These are phyloP conservation scores for Danaus chrysippus DNA, from an alignment of 2,888 invertebrate genomes.

Conservation along the genomic window DNA sequence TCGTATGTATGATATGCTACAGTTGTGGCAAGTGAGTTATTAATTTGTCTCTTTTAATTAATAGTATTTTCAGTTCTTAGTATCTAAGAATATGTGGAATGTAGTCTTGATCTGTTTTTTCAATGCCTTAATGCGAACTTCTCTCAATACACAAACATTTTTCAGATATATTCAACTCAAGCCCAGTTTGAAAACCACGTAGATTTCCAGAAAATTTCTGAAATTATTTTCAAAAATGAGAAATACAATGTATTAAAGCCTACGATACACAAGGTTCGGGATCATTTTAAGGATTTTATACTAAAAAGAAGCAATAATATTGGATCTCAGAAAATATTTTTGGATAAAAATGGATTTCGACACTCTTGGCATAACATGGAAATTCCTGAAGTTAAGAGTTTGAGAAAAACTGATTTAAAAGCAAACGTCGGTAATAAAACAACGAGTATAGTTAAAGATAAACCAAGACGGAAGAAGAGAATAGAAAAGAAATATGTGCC, in stretches of 20 bases:
- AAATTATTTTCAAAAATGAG: slow-evolving; percentile 44
- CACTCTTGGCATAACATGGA: slow-evolving; percentile 55
- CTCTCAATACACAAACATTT: slow-evolving; percentile 4
- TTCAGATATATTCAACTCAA: slow-evolving; percentile 16
- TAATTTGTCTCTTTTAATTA: too few species aligned
- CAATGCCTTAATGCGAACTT: neutral
- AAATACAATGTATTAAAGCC: slow-evolving; percentile 55
- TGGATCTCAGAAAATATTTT: slow-evolving; percentile 41
- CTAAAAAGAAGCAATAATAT: slow-evolving; percentile 36
- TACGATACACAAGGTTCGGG: slow-evolving; percentile 45
- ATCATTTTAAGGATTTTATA: slow-evolving; percentile 53
- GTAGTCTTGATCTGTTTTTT: neutral
- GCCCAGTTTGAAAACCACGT: slow-evolving; percentile 45
- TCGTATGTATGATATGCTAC: too few species aligned
- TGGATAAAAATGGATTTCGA: slow-evolving; percentile 56
- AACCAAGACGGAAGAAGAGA: slow-evolving; percentile 28
- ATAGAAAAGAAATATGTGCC: slow-evolving; percentile 16
- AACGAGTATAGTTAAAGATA: slow-evolving; percentile 16
- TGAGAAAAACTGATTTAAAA: slow-evolving; percentile 39
- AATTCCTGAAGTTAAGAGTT: slow-evolving; percentile 24
- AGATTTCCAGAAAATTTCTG: slow-evolving; percentile 55
- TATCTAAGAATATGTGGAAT: neutral
- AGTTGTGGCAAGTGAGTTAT: too few species aligned
- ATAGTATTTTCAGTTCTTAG: too few species aligned
- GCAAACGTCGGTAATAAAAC: slow-evolving; percentile 2